Conservation (phyloP, 2,797 vertebrate genomes). For the Epinephelus malabaricus region DNA sequence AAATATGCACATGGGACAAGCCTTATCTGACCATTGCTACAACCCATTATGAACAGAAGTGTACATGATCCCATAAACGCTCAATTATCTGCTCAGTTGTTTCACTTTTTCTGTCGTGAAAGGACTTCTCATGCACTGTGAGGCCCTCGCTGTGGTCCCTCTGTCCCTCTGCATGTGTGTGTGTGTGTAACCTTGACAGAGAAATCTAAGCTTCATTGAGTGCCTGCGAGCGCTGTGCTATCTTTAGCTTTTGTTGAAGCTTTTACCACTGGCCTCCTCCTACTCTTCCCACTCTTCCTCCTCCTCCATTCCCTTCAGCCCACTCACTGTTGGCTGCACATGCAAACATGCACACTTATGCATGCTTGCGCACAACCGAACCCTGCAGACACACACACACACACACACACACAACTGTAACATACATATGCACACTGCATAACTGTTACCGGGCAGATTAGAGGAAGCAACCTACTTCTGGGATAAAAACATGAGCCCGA, state of each 20-base stretch:
- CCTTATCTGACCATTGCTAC: background rate
- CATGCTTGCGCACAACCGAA: constrained; percentile 71
- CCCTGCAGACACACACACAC: constrained; percentile 33
- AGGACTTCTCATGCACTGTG: constrained; percentile 32
- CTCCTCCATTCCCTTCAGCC: constrained; percentile 68
- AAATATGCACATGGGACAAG: background rate
- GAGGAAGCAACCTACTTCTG: constrained; percentile 81
- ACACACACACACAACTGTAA: constrained; percentile 18
- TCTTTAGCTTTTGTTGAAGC: constrained; percentile 86
- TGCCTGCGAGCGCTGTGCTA: constrained; percentile 84
- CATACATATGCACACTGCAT: constrained; percentile 56
- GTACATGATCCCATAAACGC: background rate
- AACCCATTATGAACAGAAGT: background rate
- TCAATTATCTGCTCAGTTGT: constrained; percentile 6
- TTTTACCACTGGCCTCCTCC: constrained; percentile 80
- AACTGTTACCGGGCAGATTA: constrained; percentile 88
- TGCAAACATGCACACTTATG: constrained; percentile 76
- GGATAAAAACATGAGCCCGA: constrained; percentile 65
- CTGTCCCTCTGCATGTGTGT: constrained; percentile 33
- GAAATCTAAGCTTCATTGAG: constrained; percentile 75
- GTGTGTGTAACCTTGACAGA: constrained; percentile 82
- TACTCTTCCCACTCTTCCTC: constrained; percentile 57
- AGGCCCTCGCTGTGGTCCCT: constrained; percentile 32
- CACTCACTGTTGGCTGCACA: constrained; percentile 79
- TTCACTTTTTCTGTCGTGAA: constrained; percentile 31